Conservation (phyloP, 2,797 vertebrate species). For the Borostomias antarcticus region DNA sequence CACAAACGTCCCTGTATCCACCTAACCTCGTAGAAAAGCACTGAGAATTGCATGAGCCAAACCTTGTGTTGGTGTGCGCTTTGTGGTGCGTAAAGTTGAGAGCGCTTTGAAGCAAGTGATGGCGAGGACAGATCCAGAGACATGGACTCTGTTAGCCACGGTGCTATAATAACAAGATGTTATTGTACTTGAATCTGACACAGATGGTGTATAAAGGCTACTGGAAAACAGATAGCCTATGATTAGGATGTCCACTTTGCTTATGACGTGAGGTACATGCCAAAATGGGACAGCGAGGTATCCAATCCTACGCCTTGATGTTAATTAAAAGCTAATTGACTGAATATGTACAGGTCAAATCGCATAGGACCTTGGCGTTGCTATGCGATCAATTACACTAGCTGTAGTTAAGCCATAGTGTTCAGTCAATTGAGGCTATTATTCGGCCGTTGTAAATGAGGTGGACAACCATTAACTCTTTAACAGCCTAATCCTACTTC, state of each 20-base stretch:
- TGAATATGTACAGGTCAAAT: neutral
- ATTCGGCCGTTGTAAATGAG: no score
- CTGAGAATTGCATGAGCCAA: no score
- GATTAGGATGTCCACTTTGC: neutral
- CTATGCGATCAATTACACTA: conserved; percentile 8
- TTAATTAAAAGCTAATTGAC: conserved; percentile 39
- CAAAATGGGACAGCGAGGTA: conserved; percentile 22
- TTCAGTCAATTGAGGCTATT: no score
- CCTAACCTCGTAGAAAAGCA: neutral
- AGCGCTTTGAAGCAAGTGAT: neutral
- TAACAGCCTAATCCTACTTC: no score
- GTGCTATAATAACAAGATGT: conserved; percentile 31
- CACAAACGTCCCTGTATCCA: no score
- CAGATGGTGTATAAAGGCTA: conserved; percentile 52
- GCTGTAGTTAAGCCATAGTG: conserved; percentile 21
- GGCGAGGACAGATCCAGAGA: neutral
- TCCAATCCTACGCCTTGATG: conserved; percentile 8
- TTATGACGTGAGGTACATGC: no score
- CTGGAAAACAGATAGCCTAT: neutral
- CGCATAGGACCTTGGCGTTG: conserved; percentile 5
- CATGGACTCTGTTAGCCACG: no score
- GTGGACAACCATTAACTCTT: no score
- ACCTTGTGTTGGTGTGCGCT: neutral
- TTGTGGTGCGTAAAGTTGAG: neutral
- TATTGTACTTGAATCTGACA: conserved; percentile 18